These are phyloP conservation scores for Allygus modestus DNA, from an alignment of 2,888 invertebrate genomes.

Conservation along the genomic window DNA sequence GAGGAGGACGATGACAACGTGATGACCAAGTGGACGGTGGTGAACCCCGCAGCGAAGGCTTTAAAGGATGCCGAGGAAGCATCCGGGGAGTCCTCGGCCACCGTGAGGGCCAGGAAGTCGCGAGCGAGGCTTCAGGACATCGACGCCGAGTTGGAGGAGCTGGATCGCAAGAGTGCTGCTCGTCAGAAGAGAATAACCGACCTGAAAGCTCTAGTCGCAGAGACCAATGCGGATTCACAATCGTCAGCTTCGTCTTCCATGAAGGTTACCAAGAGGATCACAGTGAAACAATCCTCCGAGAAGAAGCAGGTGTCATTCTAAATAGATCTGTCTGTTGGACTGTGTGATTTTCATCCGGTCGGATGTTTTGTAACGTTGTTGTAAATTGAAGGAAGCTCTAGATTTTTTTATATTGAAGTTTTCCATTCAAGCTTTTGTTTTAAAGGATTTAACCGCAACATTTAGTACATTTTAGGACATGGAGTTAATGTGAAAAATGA, in stretches of 20 bases:
- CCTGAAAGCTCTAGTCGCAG: constrained; percentile 83
- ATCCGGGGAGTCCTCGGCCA: constrained; percentile 77
- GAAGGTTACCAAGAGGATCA: constrained; percentile 51
- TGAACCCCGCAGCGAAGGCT: constrained; percentile 73
- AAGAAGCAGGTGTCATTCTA: constrained; percentile 61
- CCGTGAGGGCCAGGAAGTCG: constrained; percentile 81
- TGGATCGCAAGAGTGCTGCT: constrained; percentile 82
- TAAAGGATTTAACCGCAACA: background rate
- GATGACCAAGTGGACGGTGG: constrained; percentile 79
- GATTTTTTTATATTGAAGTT: constrained; percentile 22
- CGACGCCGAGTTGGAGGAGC: constrained; percentile 86
- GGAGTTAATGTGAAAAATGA: background rate
- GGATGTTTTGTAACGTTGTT: constrained; percentile 9
- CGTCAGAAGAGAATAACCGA: constrained; percentile 85
- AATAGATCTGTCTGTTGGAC: constrained; percentile 2
- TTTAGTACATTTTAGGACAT: background rate
- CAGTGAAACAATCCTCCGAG: constrained; percentile 51
- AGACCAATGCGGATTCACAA: constrained; percentile 69
- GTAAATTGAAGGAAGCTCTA: background rate
- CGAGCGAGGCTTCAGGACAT: constrained; percentile 84
- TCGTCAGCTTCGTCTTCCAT: constrained; percentile 36
- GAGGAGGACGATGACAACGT: constrained; percentile 77
- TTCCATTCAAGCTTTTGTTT: constrained; percentile 12
- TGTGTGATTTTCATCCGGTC: background rate
- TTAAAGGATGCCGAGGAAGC: constrained; percentile 74